These are phyloP conservation scores for Dreissena rostriformis DNA, from an alignment of 1,140 invertebrate species.

Conservation along the genomic window DNA sequence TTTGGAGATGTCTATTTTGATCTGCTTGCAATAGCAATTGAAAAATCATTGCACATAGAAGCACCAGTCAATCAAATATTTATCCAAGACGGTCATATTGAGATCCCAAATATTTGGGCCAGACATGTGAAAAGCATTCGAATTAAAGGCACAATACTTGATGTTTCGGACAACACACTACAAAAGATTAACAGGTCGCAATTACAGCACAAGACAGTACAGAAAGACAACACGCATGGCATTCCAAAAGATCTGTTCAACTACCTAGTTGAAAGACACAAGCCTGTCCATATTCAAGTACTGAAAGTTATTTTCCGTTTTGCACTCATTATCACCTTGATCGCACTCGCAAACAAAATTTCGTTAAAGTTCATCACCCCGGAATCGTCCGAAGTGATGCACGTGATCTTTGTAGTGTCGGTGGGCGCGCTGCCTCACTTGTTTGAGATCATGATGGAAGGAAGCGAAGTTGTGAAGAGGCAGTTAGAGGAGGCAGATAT, in stretches of 20 bases:
- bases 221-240: neutral
- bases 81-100: slow-evolving; percentile 2
- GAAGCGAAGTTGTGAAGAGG: neutral
- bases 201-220: neutral
- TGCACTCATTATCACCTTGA: neutral
- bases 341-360: neutral
- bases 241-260: slow-evolving; percentile 2
- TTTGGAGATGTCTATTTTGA: slow-evolving; percentile 36
- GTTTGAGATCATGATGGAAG: slow-evolving; percentile 1
- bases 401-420: slow-evolving; percentile 15
- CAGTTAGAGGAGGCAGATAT: neutral
- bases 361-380: neutral
- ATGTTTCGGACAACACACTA: slow-evolving; percentile 1
- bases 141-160: slow-evolving; percentile 5
- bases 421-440: slow-evolving; percentile 9
- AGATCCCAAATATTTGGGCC: slow-evolving; percentile 17
- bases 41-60: slow-evolving; percentile 12
- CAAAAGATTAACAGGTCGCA: neutral
- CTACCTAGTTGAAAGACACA: slow-evolving; percentile 2
- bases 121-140: neutral
- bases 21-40: slow-evolving; percentile 21
- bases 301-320: slow-evolving; percentile 1
- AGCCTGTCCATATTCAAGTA: slow-evolving; percentile 5
- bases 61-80: neutral
- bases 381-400: slow-evolving; percentile 17